These are phyloP conservation scores for Monoplex corrugatus DNA, from an alignment of 2,888 invertebrate species.

Conservation along the genomic window DNA sequence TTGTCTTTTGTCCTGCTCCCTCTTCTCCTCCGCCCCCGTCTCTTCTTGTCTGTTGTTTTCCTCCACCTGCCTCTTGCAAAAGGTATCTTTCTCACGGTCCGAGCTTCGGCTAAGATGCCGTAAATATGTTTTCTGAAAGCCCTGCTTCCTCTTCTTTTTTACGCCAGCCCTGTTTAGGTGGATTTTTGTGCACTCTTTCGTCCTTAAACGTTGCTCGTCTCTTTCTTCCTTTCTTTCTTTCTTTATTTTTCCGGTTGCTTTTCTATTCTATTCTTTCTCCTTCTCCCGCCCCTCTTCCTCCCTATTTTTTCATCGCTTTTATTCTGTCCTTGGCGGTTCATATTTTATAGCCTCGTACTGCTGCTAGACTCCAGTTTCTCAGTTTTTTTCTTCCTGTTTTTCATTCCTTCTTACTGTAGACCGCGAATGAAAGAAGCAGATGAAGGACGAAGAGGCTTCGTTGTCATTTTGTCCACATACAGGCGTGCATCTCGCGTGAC, in stretches of 20 bases:
- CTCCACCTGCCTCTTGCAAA: neutral
- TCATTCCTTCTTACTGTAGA: neutral
- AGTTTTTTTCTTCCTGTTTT: neutral
- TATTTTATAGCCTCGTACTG: too few species aligned
- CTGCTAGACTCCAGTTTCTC: too few species aligned
- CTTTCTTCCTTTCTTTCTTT: neutral
- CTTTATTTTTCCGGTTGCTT: neutral
- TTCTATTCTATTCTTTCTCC: neutral
- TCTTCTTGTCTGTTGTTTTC: neutral
- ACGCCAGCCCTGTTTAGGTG: neutral
- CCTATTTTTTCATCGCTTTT: neutral
- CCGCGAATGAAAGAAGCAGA: too few species aligned
- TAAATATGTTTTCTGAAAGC: neutral
- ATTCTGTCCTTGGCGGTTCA: neutral
- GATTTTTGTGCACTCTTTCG: neutral
- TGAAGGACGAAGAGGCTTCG: neutral
- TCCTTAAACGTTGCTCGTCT: neutral
- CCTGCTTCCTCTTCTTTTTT: neutral
- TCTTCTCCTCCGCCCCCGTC: neutral
- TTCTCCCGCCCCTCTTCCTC: neutral
- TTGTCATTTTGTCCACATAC: neutral
- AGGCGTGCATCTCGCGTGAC: neutral
- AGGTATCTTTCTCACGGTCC: slow-evolving; percentile 23
- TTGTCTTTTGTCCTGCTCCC: neutral
- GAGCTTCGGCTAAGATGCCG: neutral